A percentile compares a stretch with the other conserved stretches of the same genome.
These are phyloP conservation scores for Recurvirostra avosetta DNA, from an alignment of 2,113 vertebrate genomes.

Conservation along the genomic window DNA sequence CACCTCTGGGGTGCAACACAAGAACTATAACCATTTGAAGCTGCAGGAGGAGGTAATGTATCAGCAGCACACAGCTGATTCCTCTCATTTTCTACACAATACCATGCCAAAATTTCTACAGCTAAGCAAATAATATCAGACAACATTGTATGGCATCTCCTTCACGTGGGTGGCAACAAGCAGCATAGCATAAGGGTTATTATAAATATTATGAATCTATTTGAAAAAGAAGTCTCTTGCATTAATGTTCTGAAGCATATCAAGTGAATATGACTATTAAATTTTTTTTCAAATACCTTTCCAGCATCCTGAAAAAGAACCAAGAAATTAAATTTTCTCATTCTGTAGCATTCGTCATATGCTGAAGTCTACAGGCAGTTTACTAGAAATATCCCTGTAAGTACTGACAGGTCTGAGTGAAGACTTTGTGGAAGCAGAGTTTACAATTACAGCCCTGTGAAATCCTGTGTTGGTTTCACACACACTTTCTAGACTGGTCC, in stretches of 20 bases:
- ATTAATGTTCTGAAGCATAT: neutral
- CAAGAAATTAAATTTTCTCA: neutral
- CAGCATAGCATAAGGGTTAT: neutral
- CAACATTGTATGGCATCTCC: neutral
- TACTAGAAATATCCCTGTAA: neutral
- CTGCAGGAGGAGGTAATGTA: neutral
- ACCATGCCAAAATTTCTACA: neutral
- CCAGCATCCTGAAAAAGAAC: neutral
- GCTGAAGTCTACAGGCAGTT: neutral
- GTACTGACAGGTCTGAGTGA: neutral
- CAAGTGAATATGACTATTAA: neutral
- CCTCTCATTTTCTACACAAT: neutral
- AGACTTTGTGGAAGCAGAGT: neutral
- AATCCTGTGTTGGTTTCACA: neutral
- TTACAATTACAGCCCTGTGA: neutral
- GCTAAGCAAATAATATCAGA: neutral
- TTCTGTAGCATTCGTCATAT: neutral
- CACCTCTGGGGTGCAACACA: neutral
- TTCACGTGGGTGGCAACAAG: neutral
- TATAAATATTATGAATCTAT: conserved; percentile 11
- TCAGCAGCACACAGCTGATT: neutral
- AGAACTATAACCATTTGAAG: neutral
- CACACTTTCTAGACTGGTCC: neutral
- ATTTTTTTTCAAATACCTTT: neutral
- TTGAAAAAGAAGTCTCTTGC: neutral